Percentiles rank a stretch among this genome's conserved stretches.
Conservation (phyloP, 2,888 invertebrate genomes). For the Rhodophaea formosa region DNA sequence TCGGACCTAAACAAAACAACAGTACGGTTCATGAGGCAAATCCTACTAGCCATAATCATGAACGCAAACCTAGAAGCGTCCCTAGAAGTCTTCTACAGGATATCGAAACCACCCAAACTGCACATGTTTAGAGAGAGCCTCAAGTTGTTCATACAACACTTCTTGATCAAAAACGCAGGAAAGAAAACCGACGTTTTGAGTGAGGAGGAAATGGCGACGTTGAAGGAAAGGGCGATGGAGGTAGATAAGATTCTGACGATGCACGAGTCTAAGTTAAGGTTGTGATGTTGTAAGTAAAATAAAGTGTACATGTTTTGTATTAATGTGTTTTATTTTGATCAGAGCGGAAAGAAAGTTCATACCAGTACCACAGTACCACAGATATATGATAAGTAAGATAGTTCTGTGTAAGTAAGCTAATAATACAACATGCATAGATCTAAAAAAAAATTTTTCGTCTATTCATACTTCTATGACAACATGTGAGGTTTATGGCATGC, state of each 20-base stretch:
- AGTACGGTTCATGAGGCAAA: constrained; percentile 89
- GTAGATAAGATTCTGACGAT: constrained; percentile 84
- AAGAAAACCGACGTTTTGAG: constrained; percentile 57
- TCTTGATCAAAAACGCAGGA: constrained; percentile 85
- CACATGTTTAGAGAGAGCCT: constrained; percentile 91
- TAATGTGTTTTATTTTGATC: too few relatives aligned
- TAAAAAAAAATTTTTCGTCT: too few relatives aligned
- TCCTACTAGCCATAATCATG: constrained; percentile 87
- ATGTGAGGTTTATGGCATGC: too few relatives aligned
- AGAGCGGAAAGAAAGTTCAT: too few relatives aligned
- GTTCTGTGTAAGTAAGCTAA: too few relatives aligned
- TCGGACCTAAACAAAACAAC: constrained; percentile 90
- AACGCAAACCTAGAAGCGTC: constrained; percentile 82
- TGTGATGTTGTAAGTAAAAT: constrained; percentile 40
- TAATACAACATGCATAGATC: too few relatives aligned
- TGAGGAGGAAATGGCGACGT: constrained; percentile 53
- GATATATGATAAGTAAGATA: too few relatives aligned
- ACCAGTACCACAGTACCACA: too few relatives aligned
- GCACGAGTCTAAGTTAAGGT: constrained; percentile 66
- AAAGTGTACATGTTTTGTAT: constrained; percentile 11
- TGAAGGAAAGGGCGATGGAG: constrained; percentile 80
- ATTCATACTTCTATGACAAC: too few relatives aligned
- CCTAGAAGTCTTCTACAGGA: constrained; percentile 85
- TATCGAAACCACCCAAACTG: constrained; percentile 87
- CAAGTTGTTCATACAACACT: constrained; percentile 92